These are phyloP conservation scores for Petaurus breviceps DNA, from an alignment of 2,113 vertebrate species.

Conservation along the genomic window DNA sequence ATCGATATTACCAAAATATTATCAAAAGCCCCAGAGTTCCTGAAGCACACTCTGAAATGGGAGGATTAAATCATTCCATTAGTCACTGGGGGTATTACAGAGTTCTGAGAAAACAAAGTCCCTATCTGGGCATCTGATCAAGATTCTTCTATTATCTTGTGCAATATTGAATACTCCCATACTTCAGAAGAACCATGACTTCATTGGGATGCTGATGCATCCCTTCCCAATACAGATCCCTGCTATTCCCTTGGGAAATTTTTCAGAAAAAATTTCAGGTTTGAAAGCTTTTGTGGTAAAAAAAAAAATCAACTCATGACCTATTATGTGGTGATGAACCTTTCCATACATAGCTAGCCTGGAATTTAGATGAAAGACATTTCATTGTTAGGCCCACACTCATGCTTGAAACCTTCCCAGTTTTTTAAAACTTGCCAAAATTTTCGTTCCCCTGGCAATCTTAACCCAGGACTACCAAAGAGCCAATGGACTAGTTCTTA, in stretches of 20 bases:
- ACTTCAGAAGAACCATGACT: not conserved
- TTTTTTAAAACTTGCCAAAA: not conserved
- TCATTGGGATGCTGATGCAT: not conserved
- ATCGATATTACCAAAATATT: not conserved
- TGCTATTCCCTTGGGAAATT: not conserved
- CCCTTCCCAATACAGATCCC: not conserved
- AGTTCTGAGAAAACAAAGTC: not conserved
- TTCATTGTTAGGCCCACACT: not conserved
- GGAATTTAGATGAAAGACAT: not conserved
- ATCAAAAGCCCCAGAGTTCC: not conserved
- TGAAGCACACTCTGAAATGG: not conserved
- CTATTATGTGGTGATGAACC: not conserved
- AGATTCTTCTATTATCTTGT: not conserved
- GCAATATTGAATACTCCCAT: not conserved
- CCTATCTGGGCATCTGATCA: not conserved
- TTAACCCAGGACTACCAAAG: not conserved
- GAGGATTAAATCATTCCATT: not conserved
- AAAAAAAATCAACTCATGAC: not conserved
- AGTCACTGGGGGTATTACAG: not conserved
- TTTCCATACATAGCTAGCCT: not conserved
- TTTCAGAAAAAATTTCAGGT: too few relatives aligned
- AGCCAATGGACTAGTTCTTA: not conserved
- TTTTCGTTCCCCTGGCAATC: not conserved
- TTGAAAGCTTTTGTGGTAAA: not conserved
- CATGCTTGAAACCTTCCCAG: too few relatives aligned